Evolutionary conservation across 2,888 invertebrate species (phyloP), one percentile per base, ranked within the genome.

Genomic region (Acanthosepion esculentum): DNA sequence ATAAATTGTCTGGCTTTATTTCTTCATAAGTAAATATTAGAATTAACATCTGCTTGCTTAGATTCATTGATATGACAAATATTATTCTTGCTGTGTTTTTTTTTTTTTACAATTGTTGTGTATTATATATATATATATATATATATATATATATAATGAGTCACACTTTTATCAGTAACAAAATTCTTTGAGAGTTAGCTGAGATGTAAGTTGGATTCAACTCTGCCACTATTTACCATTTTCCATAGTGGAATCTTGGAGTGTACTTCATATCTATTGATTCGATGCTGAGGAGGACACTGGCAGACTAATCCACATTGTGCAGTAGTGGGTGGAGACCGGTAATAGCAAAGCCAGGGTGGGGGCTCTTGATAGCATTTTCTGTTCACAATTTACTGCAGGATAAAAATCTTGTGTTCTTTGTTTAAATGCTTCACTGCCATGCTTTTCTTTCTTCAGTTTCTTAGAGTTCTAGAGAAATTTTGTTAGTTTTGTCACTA

Each of bases 291-390:
- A 78, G n/a, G 78, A 78, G n/a, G 41, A 41, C 41, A 78, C n/a
- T 78, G 78, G 78, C 78, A 78, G n/a, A 78, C 78, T 78, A 78
- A 78, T 78, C 78, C 78, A 78, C 78, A 29, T 78, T 78, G n/a
- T 78, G 78, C 78, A n/a, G 78, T 78, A n/a, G 78, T n/a, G 78
- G 78, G n/a, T 78, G 78, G 33, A 33, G n/a, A 78, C 78, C n/a
- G 78, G 78, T 78, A 78, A 78, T 78, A 78, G n/a, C n/a, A 78
- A 78, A 78, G 78, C n/a, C 78, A n/a, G 78, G 78, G n/a, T 7
- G n/a, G 78, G 78, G 78, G 78, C 3, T 78, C 78, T 78, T n/a
- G 78, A n/a, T 78, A 78, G 78, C 78, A 78, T 78, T 78, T 78
- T 8, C n/a, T 78, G 15, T 33, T 78, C 78, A n/a, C 78, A 78